Conservation (phyloP, 2,797 vertebrate genomes). For the Gadopsis marmoratus region DNA sequence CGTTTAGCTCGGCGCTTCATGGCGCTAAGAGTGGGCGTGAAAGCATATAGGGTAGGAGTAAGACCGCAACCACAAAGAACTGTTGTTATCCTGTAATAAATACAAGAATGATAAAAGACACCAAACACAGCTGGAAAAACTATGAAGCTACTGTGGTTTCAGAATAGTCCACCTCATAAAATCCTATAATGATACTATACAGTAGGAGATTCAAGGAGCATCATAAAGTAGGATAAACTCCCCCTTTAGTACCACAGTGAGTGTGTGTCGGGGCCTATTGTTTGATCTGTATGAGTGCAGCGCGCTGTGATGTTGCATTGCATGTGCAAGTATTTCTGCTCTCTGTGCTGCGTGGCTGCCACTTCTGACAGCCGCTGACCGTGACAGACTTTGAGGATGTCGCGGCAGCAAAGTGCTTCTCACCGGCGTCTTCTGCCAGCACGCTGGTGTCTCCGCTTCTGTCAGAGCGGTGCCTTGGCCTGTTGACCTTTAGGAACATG, state of each 20-base stretch:
- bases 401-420: constrained; percentile 59
- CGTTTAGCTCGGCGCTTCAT: constrained; percentile 49
- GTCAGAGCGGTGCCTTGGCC: constrained; percentile 21
- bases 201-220: constrained; percentile 4
- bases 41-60: constrained; percentile 31
- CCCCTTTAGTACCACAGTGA: not conserved
- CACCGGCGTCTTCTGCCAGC: constrained; percentile 39
- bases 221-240: not conserved
- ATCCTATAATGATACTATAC: constrained; percentile 4
- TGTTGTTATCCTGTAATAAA: constrained; percentile 20
- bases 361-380: constrained; percentile 69
- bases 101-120: constrained; percentile 1
- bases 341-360: constrained; percentile 54
- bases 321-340: constrained; percentile 44
- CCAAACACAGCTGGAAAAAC: not conserved
- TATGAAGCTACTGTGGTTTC: not conserved
- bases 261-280: constrained; percentile 12
- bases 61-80: constrained; percentile 12
- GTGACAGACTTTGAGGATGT: constrained; percentile 66
- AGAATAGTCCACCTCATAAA: constrained; percentile 20
- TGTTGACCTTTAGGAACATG: constrained; percentile 29
- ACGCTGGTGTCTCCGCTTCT: constrained; percentile 39
- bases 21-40: constrained; percentile 47
- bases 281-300: constrained; percentile 44
- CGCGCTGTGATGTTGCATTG: constrained; percentile 24